phyloP scores from a whole-genome alignment of 2,888 invertebrate genomes.

The Rhingia campestris region DNA sequence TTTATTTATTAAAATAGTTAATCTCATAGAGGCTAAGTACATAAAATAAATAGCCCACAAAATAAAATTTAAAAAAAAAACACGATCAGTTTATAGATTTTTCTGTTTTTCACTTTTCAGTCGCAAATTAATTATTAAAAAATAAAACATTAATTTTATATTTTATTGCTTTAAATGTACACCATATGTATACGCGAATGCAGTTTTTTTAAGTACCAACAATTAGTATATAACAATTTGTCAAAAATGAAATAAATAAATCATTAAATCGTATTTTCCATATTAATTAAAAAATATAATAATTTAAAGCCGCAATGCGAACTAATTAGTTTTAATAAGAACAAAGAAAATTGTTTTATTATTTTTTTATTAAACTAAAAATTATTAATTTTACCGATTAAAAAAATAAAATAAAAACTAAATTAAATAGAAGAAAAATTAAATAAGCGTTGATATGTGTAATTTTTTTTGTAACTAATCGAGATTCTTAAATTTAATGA shows the following conservation, averaged over 20 bases:
- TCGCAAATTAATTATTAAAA: slow-evolving; percentile 67
- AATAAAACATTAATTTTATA: slow-evolving; percentile 10
- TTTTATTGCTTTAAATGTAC: slow-evolving; percentile 7
- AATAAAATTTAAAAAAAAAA: slow-evolving; percentile 41
- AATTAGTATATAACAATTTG: slow-evolving; percentile 47
- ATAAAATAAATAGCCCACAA: slow-evolving; percentile 41
- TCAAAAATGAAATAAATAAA: slow-evolving; percentile 14
- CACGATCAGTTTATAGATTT: slow-evolving; percentile 51
- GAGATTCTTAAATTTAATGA: slow-evolving; percentile 69
- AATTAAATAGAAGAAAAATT: slow-evolving; percentile 31
- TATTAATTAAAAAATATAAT: slow-evolving; percentile 46
- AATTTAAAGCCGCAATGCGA: slow-evolving; percentile 54
- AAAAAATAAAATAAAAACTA: slow-evolving; percentile 27
- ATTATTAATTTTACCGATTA: background rate
- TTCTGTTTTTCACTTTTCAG: slow-evolving; percentile 58
- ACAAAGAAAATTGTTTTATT: slow-evolving; percentile 26
- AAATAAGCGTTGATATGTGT: background rate
- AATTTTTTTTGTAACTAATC: slow-evolving; percentile 49
- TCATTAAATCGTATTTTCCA: slow-evolving; percentile 12
- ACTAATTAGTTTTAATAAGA: slow-evolving; percentile 33
- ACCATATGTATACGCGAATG: slow-evolving; percentile 33
- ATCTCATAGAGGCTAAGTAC: slow-evolving; percentile 61
- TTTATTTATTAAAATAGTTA: slow-evolving; percentile 69
- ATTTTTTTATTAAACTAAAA: slow-evolving; percentile 21
- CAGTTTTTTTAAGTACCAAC: slow-evolving; percentile 65